Conservation (phyloP, 2,888 invertebrate species). For the Clepsis dumicolana region DNA sequence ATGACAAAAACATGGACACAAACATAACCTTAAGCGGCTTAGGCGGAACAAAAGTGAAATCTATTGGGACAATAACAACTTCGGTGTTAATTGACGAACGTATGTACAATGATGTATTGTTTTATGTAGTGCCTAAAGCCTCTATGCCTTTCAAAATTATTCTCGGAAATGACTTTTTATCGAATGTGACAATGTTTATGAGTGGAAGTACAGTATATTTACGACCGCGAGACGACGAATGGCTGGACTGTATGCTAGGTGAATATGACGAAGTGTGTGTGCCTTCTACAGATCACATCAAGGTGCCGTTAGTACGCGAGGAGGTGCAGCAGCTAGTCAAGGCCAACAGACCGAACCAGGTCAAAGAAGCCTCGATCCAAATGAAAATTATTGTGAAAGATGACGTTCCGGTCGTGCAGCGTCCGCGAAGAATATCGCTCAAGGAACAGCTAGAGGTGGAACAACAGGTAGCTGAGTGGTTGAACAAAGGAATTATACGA, state of each 20-base stretch:
- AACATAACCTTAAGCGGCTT: constrained; percentile 20
- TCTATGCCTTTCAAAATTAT: constrained; percentile 7
- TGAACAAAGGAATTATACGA: constrained; percentile 13
- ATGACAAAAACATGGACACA: not conserved
- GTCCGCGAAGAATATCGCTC: constrained; percentile 12
- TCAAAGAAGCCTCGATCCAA: constrained; percentile 11
- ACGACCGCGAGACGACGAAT: constrained; percentile 19
- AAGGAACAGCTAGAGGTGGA: constrained; percentile 9
- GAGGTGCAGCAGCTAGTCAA: constrained; percentile 14
- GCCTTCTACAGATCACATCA: constrained; percentile 23
- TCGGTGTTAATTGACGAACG: constrained; percentile 11
- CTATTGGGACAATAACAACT: constrained; percentile 17
- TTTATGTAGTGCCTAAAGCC: constrained; percentile 12
- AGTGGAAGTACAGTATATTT: constrained; percentile 10
- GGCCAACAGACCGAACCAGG: not conserved
- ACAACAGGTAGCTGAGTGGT: constrained; percentile 10
- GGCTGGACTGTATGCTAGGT: constrained; percentile 14
- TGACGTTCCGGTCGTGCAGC: constrained; percentile 9
- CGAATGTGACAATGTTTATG: constrained; percentile 23
- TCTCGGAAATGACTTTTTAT: not conserved
- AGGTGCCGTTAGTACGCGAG: not conserved
- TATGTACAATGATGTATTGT: constrained; percentile 4
- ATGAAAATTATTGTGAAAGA: constrained; percentile 19
- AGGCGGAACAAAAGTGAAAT: constrained; percentile 17
- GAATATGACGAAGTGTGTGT: constrained; percentile 12